A percentile compares a stretch with the other conserved stretches of the same genome.
Conservation (phyloP, 2,113 vertebrate species). For the Leiothrix lutea region DNA sequence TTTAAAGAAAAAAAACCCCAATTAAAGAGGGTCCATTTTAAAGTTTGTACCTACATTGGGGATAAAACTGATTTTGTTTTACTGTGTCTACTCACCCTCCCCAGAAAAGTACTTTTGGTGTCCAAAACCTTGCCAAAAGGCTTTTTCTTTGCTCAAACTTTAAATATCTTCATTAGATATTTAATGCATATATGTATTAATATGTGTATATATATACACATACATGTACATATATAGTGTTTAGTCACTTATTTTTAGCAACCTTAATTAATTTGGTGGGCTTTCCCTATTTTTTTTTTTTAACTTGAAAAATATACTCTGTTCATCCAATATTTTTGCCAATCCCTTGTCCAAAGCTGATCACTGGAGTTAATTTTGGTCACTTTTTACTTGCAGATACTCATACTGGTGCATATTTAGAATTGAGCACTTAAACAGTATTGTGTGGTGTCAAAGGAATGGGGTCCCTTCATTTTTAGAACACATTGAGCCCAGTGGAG, state of each 20-base stretch:
- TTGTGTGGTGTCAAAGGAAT: background rate
- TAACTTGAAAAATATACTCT: background rate
- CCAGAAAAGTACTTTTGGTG: background rate
- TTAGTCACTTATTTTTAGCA: background rate
- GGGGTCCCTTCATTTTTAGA: background rate
- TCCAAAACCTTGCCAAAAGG: background rate
- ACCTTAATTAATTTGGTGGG: background rate
- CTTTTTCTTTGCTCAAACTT: background rate
- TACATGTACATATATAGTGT: no score
- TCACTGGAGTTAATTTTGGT: background rate
- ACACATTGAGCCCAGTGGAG: accelerated
- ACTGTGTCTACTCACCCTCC: background rate
- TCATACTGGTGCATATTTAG: background rate
- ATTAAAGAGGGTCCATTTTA: background rate
- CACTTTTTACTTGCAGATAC: background rate
- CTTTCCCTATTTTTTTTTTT: background rate
- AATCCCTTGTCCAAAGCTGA: background rate
- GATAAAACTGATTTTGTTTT: background rate
- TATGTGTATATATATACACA: background rate
- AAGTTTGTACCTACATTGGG: background rate
- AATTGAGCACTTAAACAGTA: background rate
- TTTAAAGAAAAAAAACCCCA: background rate
- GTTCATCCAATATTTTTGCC: background rate
- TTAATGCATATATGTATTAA: background rate
- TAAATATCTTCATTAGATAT: background rate